These are phyloP conservation scores for Abramis brama DNA, from an alignment of 2,113 vertebrate species.

Conservation along the genomic window DNA sequence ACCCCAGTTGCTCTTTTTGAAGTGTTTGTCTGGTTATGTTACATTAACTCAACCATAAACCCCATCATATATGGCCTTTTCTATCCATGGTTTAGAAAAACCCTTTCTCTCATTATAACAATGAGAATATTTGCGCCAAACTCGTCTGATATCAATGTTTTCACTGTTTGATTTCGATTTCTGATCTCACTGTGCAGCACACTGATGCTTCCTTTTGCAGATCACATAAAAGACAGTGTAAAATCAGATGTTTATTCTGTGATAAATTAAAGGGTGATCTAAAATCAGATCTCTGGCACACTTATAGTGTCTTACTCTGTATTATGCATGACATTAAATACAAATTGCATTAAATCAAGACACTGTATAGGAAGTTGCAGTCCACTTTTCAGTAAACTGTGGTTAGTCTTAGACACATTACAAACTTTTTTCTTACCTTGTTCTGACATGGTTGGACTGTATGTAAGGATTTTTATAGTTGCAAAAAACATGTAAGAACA, in stretches of 20 bases:
- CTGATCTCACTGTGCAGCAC: background rate
- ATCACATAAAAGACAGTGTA: background rate
- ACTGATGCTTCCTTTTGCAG: background rate
- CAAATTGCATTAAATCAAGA: constrained; percentile 3
- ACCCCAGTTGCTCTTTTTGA: constrained; percentile 60
- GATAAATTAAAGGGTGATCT: background rate
- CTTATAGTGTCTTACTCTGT: background rate
- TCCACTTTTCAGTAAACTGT: constrained; percentile 55
- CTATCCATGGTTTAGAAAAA: constrained; percentile 66
- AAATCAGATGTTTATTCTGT: background rate
- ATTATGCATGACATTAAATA: background rate
- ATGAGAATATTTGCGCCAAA: constrained; percentile 56
- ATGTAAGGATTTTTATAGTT: constrained; percentile 49
- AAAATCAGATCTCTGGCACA: background rate
- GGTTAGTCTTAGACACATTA: constrained; percentile 53
- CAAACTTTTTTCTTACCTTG: constrained; percentile 52
- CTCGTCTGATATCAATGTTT: constrained; percentile 58
- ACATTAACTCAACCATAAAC: constrained; percentile 64
- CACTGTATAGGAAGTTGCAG: constrained; percentile 50
- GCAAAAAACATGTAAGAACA: constrained; percentile 53
- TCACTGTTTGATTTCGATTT: background rate
- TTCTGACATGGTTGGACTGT: constrained; percentile 56
- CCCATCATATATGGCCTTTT: constrained; percentile 64
- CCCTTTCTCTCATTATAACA: constrained; percentile 56
- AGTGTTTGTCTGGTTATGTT: constrained; percentile 58